Percentiles rank a stretch among this genome's conserved stretches.
These are phyloP conservation scores for Scatophagus argus DNA, from an alignment of 2,113 vertebrate genomes.

Conservation along the genomic window DNA sequence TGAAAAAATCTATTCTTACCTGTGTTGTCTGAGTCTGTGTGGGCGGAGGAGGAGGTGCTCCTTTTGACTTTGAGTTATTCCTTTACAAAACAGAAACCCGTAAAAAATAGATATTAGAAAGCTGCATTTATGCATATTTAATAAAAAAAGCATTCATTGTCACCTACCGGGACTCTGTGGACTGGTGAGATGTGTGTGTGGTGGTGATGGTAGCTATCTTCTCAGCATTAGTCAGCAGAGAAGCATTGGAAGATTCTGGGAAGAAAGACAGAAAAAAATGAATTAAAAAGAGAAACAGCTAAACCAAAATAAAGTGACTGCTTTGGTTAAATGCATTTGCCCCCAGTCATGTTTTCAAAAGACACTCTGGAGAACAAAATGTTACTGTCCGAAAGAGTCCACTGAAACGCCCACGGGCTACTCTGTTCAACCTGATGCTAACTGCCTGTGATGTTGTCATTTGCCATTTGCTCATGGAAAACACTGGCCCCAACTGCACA, in stretches of 20 bases:
- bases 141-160: background rate
- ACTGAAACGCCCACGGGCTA: constrained; percentile 43
- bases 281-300: background rate
- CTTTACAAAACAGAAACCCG: constrained; percentile 74
- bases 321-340: constrained; percentile 38
- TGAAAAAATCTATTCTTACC: constrained; percentile 62
- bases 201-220: constrained; percentile 99
- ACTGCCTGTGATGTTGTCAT: constrained; percentile 74
- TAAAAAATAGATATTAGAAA: too few species aligned
- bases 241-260: constrained; percentile 95
- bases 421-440: constrained; percentile 64
- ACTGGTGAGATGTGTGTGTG: constrained; percentile 91
- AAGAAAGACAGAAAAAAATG: constrained; percentile 29
- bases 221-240: constrained; percentile 96
- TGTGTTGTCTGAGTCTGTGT: constrained; percentile 74
- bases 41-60: constrained; percentile 82
- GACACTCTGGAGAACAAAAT: constrained; percentile 48
- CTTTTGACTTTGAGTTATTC: constrained; percentile 94
- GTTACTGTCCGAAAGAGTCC: constrained; percentile 44
- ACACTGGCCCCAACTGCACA: constrained; percentile 18
- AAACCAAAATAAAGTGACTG: background rate
- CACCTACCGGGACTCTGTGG: constrained; percentile 89
- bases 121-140: background rate
- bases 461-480: constrained; percentile 67
- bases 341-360: constrained; percentile 30